These are phyloP conservation scores for Microtus ochrogaster DNA, from an alignment of 2,113 vertebrate species.

Conservation along the genomic window DNA sequence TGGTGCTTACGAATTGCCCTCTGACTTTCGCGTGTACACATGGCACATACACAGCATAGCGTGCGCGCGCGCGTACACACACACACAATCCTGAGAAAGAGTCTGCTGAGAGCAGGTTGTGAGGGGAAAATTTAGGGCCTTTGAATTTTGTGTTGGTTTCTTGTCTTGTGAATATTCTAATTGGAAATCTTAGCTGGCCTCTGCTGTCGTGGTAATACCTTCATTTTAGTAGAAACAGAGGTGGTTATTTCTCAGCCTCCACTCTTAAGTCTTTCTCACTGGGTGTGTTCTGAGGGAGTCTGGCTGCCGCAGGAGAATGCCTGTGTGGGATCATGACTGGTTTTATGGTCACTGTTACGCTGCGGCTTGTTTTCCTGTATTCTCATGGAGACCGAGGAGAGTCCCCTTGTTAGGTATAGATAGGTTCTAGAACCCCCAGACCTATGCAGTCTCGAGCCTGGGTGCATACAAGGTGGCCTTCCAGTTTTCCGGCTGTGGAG, in stretches of 20 bases:
- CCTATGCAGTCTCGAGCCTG: neutral
- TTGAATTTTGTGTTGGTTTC: neutral
- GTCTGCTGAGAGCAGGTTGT: neutral
- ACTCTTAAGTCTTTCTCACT: neutral
- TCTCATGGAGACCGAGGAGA: neutral
- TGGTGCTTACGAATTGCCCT: neutral
- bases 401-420: constrained; percentile 40
- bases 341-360: neutral
- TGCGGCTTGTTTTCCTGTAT: neutral
- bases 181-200: neutral
- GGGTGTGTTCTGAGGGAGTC: neutral
- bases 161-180: neutral
- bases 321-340: neutral
- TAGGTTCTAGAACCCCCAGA: neutral
- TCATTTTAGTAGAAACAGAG: neutral
- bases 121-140: neutral
- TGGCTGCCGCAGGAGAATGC: neutral
- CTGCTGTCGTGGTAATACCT: neutral
- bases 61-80: too few relatives aligned
- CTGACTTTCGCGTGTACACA: neutral
- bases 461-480: neutral
- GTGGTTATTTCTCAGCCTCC: neutral
- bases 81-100: neutral
- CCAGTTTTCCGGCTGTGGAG: neutral
- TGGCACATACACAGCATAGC: neutral